These are phyloP conservation scores for Eupithecia abbreviata DNA, from an alignment of 2,888 invertebrate species.

Conservation along the genomic window DNA sequence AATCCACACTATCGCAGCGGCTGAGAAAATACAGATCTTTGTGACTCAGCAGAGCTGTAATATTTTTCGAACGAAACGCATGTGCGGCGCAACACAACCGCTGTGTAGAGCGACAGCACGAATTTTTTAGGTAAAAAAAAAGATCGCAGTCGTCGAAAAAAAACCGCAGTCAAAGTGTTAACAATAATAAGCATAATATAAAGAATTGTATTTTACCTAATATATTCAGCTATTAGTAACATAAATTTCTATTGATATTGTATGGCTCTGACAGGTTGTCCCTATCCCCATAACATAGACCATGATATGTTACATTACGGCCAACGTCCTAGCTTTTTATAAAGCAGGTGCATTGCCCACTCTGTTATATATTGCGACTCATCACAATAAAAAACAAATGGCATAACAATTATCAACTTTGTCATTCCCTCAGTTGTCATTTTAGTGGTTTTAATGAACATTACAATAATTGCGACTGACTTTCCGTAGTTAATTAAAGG, in stretches of 20 bases:
- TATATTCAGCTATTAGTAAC: no score
- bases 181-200: no score
- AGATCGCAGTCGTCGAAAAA: no score
- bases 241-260: background rate
- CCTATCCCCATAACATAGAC: background rate
- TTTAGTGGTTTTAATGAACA: conserved; percentile 54
- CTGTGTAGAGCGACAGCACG: no score
- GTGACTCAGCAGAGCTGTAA: no score
- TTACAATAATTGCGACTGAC: conserved; percentile 57
- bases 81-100: no score
- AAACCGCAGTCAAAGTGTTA: no score
- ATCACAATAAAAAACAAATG: conserved; percentile 69
- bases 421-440: conserved; percentile 60
- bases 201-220: no score
- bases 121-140: no score
- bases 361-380: conserved; percentile 59
- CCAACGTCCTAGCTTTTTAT: conserved; percentile 56
- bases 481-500: conserved; percentile 54
- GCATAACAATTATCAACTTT: conserved; percentile 71
- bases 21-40: no score
- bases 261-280: background rate
- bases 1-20: no score
- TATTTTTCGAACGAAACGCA: no score
- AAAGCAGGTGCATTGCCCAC: conserved; percentile 68
- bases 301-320: conserved; percentile 38